A percentile compares a stretch with the other conserved stretches of the same genome.
Evolutionary conservation across 2,797 vertebrate genomes (phyloP).

Genomic region (Emydoidea blandingii): DNA sequence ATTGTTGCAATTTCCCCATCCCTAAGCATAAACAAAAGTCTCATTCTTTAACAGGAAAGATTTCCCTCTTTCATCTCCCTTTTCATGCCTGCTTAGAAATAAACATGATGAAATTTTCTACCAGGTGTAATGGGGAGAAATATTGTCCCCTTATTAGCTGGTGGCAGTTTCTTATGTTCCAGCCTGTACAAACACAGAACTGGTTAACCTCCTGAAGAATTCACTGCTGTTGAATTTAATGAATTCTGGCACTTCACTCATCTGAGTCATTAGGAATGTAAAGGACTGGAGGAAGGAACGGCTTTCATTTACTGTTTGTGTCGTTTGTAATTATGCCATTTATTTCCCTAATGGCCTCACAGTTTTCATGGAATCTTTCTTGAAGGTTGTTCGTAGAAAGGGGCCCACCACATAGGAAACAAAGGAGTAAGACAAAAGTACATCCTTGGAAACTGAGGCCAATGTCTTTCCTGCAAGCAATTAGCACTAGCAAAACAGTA

Average conservation of each 20-base stretch:
- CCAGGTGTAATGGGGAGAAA: background rate
- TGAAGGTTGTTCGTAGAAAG: conserved; percentile 41
- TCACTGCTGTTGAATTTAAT: conserved; percentile 43
- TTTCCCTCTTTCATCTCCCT: conserved; percentile 57
- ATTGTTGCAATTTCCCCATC: conserved; percentile 11
- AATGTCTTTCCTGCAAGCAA: background rate
- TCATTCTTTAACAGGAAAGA: background rate
- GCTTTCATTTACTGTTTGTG: conserved; percentile 47
- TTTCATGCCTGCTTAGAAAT: conserved; percentile 63
- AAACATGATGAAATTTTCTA: background rate
- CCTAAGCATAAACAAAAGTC: background rate
- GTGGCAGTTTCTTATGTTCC: conserved; percentile 10
- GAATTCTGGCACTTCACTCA: conserved; percentile 57
- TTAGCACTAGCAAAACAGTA: background rate
- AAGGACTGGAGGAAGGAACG: conserved; percentile 36
- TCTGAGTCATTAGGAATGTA: conserved; percentile 9
- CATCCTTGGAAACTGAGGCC: conserved; percentile 18
- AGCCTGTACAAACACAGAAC: conserved; percentile 28
- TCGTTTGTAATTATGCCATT: conserved; percentile 51
- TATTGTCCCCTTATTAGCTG: background rate
- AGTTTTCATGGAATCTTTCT: conserved; percentile 6
- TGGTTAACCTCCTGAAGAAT: conserved; percentile 33
- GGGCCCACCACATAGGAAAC: conserved; percentile 24
- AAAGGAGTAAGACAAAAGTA: conserved; percentile 1
- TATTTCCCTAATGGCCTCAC: conserved; percentile 45